A percentile compares a stretch with the other conserved stretches of the same genome.
Evolutionary conservation across 1,140 invertebrate species (phyloP).

Genomic region (Drepana arcuata): DNA sequence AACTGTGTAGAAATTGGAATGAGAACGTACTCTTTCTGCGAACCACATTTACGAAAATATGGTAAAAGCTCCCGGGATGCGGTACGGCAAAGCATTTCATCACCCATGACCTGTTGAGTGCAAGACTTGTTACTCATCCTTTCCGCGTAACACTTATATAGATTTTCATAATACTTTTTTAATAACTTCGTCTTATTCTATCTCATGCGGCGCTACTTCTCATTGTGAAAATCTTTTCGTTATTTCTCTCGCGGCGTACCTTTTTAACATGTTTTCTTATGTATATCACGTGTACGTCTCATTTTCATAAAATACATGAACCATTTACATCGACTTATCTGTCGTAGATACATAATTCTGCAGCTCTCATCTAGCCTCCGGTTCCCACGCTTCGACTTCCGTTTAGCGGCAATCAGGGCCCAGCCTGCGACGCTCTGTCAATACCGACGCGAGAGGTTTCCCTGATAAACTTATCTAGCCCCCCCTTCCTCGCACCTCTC

Average conservation of each 20-base stretch:
- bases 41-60: constrained; percentile 58
- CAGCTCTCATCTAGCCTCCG: constrained; percentile 41
- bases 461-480: constrained; percentile 66
- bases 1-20: constrained; percentile 33
- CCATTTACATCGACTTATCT: no score
- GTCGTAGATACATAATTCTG: constrained; percentile 21
- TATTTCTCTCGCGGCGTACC: no score
- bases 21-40: constrained; percentile 39
- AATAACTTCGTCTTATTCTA: no score
- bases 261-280: no score
- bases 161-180: no score
- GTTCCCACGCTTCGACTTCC: constrained; percentile 49
- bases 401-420: constrained; percentile 61
- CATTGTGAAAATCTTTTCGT: no score
- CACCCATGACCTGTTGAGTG: constrained; percentile 61
- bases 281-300: constrained; percentile 4
- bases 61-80: constrained; percentile 41
- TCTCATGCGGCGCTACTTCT: no score
- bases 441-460: constrained; percentile 63
- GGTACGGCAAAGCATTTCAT: constrained; percentile 54
- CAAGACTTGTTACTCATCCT: constrained; percentile 55
- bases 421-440: constrained; percentile 60
- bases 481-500: constrained; percentile 20
- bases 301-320: no score
- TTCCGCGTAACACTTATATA: constrained; percentile 41